Base-by-base conservation (phyloP, 2,888 invertebrate species). In the Tachina grossa region DNA sequence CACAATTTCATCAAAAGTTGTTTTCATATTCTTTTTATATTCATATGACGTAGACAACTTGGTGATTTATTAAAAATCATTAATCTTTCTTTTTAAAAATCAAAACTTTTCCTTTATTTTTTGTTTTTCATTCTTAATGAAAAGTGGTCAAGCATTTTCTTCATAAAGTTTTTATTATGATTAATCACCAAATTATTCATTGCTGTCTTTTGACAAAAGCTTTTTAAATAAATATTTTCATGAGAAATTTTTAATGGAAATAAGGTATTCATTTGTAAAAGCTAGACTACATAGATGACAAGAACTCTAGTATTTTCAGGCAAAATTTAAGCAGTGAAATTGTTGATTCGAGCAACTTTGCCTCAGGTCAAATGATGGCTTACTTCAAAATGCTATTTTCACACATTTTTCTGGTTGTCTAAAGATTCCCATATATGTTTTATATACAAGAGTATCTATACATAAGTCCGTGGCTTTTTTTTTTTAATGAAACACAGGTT, bases 131-230 rank as follows among this genome's bases (percentile, higher is more conserved):
- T 16, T 51, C 22, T 9, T 51, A 47, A 22, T 74, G 53, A 85
- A 85, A 83, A 72, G 76, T 85, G 85, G 75, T 85, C 85, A 85
- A 80, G 77, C 71, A 72, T 68, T 83, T 83, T 85, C 76, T 72
- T 76, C 66, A 55, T 16, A 74, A 75, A 66, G 65, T 45, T 78
- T 86, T 84, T 61, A 84, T 82, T 84, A 87, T 90, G 90, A 90
- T 90, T 91, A 91, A 90, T 90, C 89, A 89, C 87, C 85, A 90
- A 89, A 91, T 89, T 90, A 91, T 90, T 88, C 91, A 91, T 90
- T 88, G 63, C 11, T 49, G 43, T 55, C 43, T 71, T 49, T 57
- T 53, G 9, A 14, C 39, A 71, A 57, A 76, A 76, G 13, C 19
- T 55, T 49, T 63, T 57, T 43, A 14, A 39, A 61, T 61, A 71